These are phyloP conservation scores for Scolopax bukidnonensis DNA, from an alignment of 2,797 vertebrate genomes.

Conservation along the genomic window DNA sequence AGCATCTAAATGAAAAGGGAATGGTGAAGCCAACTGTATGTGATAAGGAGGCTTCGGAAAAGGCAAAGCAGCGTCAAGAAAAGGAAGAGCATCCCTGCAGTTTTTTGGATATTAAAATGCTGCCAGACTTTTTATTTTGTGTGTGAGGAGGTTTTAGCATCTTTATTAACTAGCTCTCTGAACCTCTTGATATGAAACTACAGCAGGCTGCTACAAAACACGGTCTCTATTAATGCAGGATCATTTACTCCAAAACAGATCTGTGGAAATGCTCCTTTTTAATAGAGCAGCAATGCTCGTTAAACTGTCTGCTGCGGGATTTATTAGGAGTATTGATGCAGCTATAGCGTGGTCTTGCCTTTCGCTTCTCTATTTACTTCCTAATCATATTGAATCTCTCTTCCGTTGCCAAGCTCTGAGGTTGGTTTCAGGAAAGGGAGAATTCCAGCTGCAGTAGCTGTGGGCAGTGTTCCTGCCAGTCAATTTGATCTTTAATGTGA, in stretches of 20 bases:
- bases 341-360: background rate
- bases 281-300: background rate
- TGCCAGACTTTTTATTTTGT: background rate
- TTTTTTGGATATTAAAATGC: background rate
- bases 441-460: constrained; percentile 1
- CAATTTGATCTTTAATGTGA: background rate
- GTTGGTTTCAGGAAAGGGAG: background rate
- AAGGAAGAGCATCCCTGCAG: background rate
- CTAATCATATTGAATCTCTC: background rate
- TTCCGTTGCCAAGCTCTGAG: background rate
- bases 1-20: background rate
- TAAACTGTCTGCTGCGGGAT: background rate
- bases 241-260: background rate
- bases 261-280: background rate
- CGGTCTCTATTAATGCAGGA: background rate
- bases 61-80: background rate
- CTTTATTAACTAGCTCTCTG: background rate
- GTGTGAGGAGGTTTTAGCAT: background rate
- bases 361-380: background rate
- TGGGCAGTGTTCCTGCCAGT: background rate
- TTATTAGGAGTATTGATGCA: background rate
- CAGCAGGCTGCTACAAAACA: background rate
- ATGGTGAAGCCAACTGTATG: background rate
- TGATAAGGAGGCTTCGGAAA: background rate
- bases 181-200: background rate